These are phyloP conservation scores for Dipodomys ordii DNA, from an alignment of 2,113 vertebrate genomes.

Conservation along the genomic window DNA sequence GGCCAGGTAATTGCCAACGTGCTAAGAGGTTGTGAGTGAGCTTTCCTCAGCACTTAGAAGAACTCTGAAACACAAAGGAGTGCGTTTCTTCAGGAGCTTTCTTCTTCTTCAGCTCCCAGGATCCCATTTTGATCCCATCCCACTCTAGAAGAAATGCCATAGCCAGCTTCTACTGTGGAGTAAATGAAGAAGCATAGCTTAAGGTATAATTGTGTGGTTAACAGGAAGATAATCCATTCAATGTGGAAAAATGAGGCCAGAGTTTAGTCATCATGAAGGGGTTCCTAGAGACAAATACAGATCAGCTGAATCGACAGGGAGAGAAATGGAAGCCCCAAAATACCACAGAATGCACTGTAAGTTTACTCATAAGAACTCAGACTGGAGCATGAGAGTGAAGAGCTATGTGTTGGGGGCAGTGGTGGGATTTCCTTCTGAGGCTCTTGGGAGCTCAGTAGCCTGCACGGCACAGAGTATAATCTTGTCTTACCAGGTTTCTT, in stretches of 20 bases:
- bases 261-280: not conserved
- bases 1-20: not conserved
- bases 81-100: not conserved
- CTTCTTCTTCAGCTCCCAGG: not conserved
- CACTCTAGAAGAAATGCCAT: not conserved
- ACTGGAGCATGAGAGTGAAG: not conserved
- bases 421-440: not conserved
- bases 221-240: not conserved
- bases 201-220: not conserved
- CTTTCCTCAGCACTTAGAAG: not conserved
- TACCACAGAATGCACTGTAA: not conserved
- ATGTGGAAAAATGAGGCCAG: not conserved
- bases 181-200: not conserved
- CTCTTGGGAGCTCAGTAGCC: no score
- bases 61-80: not conserved
- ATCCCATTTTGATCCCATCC: accelerated
- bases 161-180: not conserved
- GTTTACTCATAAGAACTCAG: not conserved
- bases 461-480: not conserved
- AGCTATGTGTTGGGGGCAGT: no score
- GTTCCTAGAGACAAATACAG: not conserved
- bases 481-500: not conserved
- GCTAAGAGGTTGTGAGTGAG: not conserved
- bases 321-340: not conserved
- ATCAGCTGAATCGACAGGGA: not conserved